Percentiles rank a stretch among this genome's conserved stretches.
Evolutionary conservation across 2,797 vertebrate genomes (phyloP).

Genomic region (Spinus olivaceus): DNA sequence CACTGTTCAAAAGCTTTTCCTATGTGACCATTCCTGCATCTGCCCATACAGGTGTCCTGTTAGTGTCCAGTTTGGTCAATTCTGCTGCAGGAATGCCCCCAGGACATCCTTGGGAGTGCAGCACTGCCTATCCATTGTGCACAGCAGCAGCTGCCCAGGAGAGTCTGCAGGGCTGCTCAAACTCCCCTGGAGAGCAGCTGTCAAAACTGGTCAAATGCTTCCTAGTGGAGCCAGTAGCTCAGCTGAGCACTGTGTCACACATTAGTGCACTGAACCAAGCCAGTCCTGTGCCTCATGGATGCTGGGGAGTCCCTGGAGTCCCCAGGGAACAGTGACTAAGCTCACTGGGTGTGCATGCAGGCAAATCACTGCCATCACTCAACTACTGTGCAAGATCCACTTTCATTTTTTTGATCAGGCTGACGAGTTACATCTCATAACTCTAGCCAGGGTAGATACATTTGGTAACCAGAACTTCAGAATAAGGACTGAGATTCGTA

Average conservation of each 20-base stretch:
- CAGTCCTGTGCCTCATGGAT: not conserved
- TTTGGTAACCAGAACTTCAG: not conserved
- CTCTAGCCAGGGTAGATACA: not conserved
- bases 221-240: not conserved
- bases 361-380: not conserved
- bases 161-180: not conserved
- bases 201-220: not conserved
- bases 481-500: not conserved
- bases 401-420: not conserved
- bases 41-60: not conserved
- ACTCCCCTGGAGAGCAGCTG: not conserved
- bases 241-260: not conserved
- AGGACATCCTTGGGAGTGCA: not conserved
- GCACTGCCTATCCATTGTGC: not conserved
- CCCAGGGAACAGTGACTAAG: not conserved
- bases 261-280: not conserved
- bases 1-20: not conserved
- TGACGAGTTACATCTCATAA: not conserved
- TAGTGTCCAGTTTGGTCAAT: not conserved
- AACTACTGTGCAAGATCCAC: not conserved
- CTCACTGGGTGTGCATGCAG: not conserved
- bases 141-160: not conserved
- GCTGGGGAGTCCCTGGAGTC: not conserved
- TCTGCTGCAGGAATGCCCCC: not conserved
- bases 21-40: not conserved